Evolutionary conservation across 2,113 vertebrate species (phyloP).

Genomic region (Campylomormyrus tamandua): DNA sequence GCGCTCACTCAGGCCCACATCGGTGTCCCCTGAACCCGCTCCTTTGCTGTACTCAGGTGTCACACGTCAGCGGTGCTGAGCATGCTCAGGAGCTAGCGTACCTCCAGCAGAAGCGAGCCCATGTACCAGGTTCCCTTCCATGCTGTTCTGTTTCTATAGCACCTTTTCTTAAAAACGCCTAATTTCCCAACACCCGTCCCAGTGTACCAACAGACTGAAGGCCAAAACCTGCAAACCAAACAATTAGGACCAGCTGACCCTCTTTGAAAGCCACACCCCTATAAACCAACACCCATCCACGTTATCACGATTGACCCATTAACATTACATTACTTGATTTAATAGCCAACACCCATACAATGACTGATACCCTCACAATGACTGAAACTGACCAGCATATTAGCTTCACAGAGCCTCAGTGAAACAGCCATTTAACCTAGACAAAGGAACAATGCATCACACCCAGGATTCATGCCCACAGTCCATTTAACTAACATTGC

Average conservation of each 20-base stretch:
- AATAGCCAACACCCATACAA: not conserved
- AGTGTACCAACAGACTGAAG: not conserved
- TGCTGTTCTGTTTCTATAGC: not conserved
- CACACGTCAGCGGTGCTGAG: not conserved
- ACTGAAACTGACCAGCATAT: not conserved
- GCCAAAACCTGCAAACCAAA: not conserved
- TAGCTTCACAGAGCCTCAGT: not conserved
- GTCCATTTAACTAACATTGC: not conserved
- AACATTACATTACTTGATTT: not conserved
- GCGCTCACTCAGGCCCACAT: not conserved
- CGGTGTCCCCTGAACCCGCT: not conserved
- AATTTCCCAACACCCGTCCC: not conserved
- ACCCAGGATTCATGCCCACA: not conserved
- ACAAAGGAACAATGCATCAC: not conserved
- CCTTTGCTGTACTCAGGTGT: not conserved
- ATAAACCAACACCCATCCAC: not conserved
- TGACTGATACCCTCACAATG: not conserved
- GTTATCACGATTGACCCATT: not conserved
- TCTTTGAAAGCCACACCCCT: not conserved
- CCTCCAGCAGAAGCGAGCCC: not conserved
- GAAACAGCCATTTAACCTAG: not conserved
- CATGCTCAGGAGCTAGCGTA: not conserved
- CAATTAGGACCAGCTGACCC: not conserved
- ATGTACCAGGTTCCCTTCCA: not conserved
- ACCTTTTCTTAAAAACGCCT: not conserved